A percentile compares a stretch with the other conserved stretches of the same genome.
These are phyloP conservation scores for Chydorus sphaericus DNA, from an alignment of 2,888 invertebrate genomes.

Conservation along the genomic window DNA sequence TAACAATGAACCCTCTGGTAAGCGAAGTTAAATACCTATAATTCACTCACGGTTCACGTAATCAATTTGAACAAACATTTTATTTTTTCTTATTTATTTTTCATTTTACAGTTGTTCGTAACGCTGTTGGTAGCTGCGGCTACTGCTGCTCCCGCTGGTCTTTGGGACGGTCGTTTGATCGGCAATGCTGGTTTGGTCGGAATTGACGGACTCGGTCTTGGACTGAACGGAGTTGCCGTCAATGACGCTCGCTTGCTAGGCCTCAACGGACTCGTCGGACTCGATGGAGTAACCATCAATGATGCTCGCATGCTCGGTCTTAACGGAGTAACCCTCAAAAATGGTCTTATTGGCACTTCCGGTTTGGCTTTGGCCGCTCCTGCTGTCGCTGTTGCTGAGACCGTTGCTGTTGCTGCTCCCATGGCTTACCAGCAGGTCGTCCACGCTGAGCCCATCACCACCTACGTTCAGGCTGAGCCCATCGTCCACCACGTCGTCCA, in stretches of 20 bases:
- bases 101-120: not conserved
- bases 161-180: no score
- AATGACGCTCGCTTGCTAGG: constrained; percentile 3
- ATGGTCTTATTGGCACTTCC: constrained; percentile 13
- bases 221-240: not conserved
- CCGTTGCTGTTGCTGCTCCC: constrained; percentile 13
- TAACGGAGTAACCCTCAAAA: constrained; percentile 16
- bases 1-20: constrained; percentile 3
- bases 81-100: not conserved
- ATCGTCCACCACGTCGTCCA: constrained; percentile 16
- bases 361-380: constrained; percentile 27
- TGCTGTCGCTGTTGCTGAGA: constrained; percentile 24
- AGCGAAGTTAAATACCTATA: not conserved
- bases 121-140: not conserved
- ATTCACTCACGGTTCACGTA: no score
- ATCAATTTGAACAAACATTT: not conserved
- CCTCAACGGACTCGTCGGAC: not conserved
- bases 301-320: constrained; percentile 17
- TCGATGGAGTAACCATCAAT: constrained; percentile 16
- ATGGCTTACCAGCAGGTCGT: constrained; percentile 14
- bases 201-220: not conserved
- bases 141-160: not conserved
- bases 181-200: not conserved
- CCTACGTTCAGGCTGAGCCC: constrained; percentile 12
- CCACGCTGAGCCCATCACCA: constrained; percentile 14